Evolutionary conservation across 1,140 invertebrate genomes (phyloP).

Genomic region (Thaumatotibia leucotreta): DNA sequence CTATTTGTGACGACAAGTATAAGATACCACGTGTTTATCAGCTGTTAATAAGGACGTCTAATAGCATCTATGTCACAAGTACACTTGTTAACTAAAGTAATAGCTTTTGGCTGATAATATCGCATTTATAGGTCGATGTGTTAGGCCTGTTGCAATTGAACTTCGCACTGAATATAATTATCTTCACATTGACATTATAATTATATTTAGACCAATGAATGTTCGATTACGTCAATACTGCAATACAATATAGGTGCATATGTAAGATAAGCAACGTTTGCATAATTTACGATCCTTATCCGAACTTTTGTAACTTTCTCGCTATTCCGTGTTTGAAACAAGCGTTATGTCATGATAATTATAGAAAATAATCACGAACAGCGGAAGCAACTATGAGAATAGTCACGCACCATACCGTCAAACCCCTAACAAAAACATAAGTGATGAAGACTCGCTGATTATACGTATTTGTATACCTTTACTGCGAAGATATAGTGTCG

Average conservation of each 20-base stretch:
- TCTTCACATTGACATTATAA: background rate
- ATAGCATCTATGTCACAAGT: background rate
- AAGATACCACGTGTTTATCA: background rate
- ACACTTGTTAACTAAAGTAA: background rate
- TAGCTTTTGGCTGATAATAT: background rate
- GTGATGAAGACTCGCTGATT: background rate
- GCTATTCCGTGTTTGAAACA: background rate
- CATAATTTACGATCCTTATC: background rate
- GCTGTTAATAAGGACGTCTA: background rate
- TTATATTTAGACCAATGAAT: background rate
- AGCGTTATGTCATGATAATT: background rate
- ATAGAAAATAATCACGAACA: background rate
- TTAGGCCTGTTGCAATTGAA: background rate
- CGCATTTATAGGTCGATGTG: background rate
- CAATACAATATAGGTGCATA: background rate
- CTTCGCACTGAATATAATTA: background rate
- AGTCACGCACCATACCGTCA: background rate
- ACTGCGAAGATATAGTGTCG: background rate
- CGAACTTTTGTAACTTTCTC: slow-evolving; percentile 6
- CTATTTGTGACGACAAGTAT: background rate
- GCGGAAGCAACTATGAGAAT: background rate
- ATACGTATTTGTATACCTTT: background rate
- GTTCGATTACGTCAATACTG: background rate
- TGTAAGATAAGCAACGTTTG: background rate
- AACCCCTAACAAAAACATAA: background rate